Conservation (phyloP, 1,140 invertebrate genomes). For the Aricia agestis region DNA sequence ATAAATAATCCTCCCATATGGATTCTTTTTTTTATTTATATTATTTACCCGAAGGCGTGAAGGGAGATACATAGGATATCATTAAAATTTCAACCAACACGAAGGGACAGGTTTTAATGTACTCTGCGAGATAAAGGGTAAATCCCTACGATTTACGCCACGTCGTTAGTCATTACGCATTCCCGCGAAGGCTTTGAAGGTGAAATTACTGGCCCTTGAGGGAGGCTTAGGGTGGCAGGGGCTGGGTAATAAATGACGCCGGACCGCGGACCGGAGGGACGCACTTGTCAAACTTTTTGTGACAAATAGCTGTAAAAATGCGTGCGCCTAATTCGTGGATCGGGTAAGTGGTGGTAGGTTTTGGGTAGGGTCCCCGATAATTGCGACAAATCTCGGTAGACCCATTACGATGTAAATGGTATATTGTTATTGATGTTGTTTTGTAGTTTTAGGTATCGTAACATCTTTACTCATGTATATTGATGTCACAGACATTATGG, state of each 20-base stretch:
- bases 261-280: conserved; percentile 42
- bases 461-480: too few relatives aligned
- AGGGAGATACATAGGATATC: conserved; percentile 18
- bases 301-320: conserved; percentile 65
- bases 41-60: not conserved
- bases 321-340: conserved; percentile 41
- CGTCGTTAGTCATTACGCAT: conserved; percentile 65
- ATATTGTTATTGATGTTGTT: too few relatives aligned
- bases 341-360: conserved; percentile 15
- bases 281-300: conserved; percentile 64
- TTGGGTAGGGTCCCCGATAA: not conserved
- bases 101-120: conserved; percentile 22
- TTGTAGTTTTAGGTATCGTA: too few relatives aligned
- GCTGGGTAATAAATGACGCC: conserved; percentile 60
- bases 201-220: conserved; percentile 60
- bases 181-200: conserved; percentile 66
- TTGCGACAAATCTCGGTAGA: not conserved
- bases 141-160: conserved; percentile 62
- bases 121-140: conserved; percentile 46
- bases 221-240: conserved; percentile 41
- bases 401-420: not conserved
- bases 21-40: not conserved
- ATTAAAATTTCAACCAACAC: conserved; percentile 4
- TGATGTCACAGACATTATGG: too few relatives aligned
- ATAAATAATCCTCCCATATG: not conserved